These are phyloP conservation scores for Taeniopygia guttata DNA, from an alignment of 2,797 vertebrate species.

Conservation along the genomic window DNA sequence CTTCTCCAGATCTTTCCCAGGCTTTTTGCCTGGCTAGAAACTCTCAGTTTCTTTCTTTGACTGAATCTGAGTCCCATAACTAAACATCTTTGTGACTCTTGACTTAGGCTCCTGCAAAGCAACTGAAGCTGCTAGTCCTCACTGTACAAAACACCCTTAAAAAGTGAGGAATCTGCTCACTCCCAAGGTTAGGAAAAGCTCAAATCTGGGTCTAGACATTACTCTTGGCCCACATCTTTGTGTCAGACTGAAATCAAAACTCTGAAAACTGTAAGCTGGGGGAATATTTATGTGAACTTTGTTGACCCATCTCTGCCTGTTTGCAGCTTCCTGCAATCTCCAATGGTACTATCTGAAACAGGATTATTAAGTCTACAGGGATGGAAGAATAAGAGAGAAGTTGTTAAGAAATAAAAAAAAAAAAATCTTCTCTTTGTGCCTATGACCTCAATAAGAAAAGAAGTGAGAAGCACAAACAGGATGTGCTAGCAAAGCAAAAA, in stretches of 20 bases:
- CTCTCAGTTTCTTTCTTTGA: no score
- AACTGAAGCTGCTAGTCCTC: not conserved
- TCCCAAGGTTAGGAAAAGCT: not conserved
- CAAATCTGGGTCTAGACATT: not conserved
- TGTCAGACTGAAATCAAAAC: not conserved
- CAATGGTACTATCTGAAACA: not conserved
- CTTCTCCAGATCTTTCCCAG: no score
- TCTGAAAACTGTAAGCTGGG: not conserved
- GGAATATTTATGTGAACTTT: not conserved
- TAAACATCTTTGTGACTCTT: not conserved
- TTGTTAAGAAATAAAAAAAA: slow-evolving; percentile 25
- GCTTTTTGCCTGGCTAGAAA: no score
- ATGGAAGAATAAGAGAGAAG: slow-evolving; percentile 10
- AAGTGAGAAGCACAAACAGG: slow-evolving; percentile 22
- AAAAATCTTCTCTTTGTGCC: not conserved
- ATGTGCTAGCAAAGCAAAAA: slow-evolving; percentile 51
- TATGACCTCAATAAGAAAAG: slow-evolving; percentile 47
- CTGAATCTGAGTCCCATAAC: no score
- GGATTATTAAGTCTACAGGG: slow-evolving; percentile 3
- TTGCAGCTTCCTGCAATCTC: not conserved
- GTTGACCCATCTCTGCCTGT: not conserved
- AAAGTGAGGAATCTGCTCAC: not conserved
- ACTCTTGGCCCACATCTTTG: not conserved
- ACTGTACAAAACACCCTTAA: not conserved
- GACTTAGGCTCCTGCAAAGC: not conserved